Evolutionary conservation across 2,797 vertebrate genomes (phyloP).

Genomic region (Cirrhinus molitorella): DNA sequence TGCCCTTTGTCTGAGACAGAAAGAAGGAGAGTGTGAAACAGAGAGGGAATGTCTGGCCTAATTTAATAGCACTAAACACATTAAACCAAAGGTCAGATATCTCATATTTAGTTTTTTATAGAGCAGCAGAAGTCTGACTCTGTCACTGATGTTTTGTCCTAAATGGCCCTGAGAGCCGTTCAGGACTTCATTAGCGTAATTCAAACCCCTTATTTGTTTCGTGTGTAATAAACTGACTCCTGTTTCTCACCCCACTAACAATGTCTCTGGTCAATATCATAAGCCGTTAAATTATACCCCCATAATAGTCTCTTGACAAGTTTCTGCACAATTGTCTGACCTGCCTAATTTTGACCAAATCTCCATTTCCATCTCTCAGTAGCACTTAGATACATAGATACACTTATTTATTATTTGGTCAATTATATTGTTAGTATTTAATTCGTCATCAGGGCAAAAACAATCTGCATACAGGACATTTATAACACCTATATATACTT

Average conservation of each 20-base stretch:
- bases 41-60: slow-evolving; percentile 35
- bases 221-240: slow-evolving; percentile 1
- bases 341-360: slow-evolving; percentile 2
- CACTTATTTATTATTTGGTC: too few relatives aligned
- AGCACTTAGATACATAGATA: too few relatives aligned
- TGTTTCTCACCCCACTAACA: slow-evolving; percentile 18
- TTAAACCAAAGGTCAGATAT: slow-evolving; percentile 50
- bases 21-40: slow-evolving; percentile 21
- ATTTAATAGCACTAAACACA: slow-evolving; percentile 51
- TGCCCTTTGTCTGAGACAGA: slow-evolving; percentile 49
- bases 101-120: slow-evolving; percentile 45
- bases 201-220: slow-evolving; percentile 33
- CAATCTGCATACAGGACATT: background rate
- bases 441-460: background rate
- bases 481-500: background rate
- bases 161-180: slow-evolving; percentile 12
- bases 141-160: slow-evolving; percentile 34
- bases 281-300: slow-evolving; percentile 18
- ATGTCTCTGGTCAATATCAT: slow-evolving; percentile 30
- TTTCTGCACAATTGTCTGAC: slow-evolving; percentile 14
- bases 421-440: too few relatives aligned
- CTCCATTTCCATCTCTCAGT: background rate
- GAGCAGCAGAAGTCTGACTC: slow-evolving; percentile 42
- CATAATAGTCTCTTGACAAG: slow-evolving; percentile 12
- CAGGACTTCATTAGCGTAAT: slow-evolving; percentile 48